A percentile compares a stretch with the other conserved stretches of the same genome.
phyloP scores from a whole-genome alignment of 2,113 vertebrate species.

The Sigmodon hispidus region DNA sequence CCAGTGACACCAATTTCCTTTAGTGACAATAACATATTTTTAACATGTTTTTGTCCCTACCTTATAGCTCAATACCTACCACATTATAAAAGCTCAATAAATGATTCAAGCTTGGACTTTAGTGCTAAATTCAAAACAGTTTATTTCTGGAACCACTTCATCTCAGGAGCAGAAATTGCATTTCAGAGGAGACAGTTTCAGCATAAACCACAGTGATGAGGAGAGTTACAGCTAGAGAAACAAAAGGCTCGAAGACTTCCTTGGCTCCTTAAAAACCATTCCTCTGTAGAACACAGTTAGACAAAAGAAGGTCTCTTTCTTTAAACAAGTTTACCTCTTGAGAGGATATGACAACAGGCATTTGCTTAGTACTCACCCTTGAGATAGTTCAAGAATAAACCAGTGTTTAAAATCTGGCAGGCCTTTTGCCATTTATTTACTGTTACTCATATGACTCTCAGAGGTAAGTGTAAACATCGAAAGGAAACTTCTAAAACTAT shows the following conservation, averaged over 20 bases:
- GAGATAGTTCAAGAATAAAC: neutral
- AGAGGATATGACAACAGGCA: neutral
- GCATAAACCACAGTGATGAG: neutral
- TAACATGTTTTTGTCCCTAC: neutral
- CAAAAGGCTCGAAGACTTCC: neutral
- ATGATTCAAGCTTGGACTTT: neutral
- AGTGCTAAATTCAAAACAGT: slow-evolving; percentile 19
- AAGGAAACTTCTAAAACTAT: neutral
- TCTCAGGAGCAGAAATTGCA: neutral
- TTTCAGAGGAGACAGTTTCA: slow-evolving; percentile 15
- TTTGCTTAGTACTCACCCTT: neutral
- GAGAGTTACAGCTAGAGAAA: neutral
- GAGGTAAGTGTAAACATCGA: neutral
- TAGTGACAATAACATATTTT: neutral
- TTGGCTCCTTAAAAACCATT: neutral
- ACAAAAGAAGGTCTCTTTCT: neutral
- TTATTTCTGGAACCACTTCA: neutral
- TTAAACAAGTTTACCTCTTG: neutral
- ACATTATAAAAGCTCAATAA: slow-evolving; percentile 10
- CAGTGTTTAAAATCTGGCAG: neutral
- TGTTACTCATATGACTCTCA: neutral
- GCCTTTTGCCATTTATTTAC: neutral
- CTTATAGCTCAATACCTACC: neutral
- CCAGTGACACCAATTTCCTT: neutral
- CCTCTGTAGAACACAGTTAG: neutral